A percentile compares a stretch with the other conserved stretches of the same genome.
phyloP scores from a whole-genome alignment of 2,797 vertebrate species.

The Peromyscus melanophrys region DNA sequence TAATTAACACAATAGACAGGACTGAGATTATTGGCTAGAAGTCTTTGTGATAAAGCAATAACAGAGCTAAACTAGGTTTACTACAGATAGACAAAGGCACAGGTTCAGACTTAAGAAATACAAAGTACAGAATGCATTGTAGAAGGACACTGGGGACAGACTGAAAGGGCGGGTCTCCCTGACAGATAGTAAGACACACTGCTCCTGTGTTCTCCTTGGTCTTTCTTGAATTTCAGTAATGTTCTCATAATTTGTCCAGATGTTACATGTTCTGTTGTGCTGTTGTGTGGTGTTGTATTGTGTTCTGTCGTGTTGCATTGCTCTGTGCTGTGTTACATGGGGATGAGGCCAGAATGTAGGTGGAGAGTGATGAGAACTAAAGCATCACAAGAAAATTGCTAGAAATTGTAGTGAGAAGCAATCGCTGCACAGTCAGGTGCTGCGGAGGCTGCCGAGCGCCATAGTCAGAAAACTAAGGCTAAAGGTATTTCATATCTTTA shows the following conservation, averaged over 20 bases:
- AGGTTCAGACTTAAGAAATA: conserved; percentile 24
- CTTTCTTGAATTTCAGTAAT: neutral
- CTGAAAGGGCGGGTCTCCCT: neutral
- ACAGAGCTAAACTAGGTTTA: neutral
- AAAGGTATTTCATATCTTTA: neutral
- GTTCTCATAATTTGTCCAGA: conserved; percentile 39
- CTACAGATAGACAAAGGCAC: neutral
- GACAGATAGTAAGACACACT: neutral
- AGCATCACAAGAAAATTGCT: neutral
- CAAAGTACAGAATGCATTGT: neutral
- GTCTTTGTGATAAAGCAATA: neutral
- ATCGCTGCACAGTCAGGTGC: neutral
- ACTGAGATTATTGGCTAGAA: conserved; percentile 19
- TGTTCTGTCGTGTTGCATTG: neutral
- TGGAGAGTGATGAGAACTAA: neutral
- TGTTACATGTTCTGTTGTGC: neutral
- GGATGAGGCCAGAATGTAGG: neutral
- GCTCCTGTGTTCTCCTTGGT: neutral
- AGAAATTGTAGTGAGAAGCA: neutral
- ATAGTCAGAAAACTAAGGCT: neutral
- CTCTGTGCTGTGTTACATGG: neutral
- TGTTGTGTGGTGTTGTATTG: neutral
- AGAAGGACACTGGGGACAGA: neutral
- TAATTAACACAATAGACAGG: conserved; percentile 46
- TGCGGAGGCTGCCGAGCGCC: neutral